Evolutionary conservation across 1,140 invertebrate species (phyloP).

Genomic region (Melipona quadrifasciata): DNA sequence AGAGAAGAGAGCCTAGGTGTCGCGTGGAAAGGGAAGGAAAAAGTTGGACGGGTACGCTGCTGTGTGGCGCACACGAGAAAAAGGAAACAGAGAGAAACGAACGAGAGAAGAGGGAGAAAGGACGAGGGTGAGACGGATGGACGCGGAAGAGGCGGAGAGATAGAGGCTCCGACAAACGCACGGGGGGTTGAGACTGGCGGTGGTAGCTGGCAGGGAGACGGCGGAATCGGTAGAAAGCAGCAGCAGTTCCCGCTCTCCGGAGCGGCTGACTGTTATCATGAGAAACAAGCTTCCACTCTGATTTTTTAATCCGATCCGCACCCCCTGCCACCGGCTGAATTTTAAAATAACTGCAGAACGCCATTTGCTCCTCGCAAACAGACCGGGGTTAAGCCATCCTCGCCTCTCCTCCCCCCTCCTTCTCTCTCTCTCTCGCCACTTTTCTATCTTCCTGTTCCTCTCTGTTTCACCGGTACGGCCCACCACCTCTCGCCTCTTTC

Average conservation of each 20-base stretch:
- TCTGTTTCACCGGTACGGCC: constrained; percentile 24
- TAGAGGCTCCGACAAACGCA: constrained; percentile 42
- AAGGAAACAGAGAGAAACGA: constrained; percentile 45
- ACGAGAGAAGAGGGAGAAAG: constrained; percentile 39
- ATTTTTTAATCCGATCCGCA: constrained; percentile 82
- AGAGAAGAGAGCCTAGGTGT: background rate
- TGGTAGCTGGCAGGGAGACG: constrained; percentile 50
- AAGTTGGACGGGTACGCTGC: constrained; percentile 45
- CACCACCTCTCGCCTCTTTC: constrained; percentile 7
- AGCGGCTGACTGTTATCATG: constrained; percentile 81
- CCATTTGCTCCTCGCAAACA: constrained; percentile 82
- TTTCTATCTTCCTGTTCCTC: constrained; percentile 46
- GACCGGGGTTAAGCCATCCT: constrained; percentile 75
- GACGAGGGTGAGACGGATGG: constrained; percentile 17
- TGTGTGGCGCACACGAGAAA: constrained; percentile 5
- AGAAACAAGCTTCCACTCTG: constrained; percentile 83
- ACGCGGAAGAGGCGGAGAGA: constrained; percentile 58
- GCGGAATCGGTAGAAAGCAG: constrained; percentile 76
- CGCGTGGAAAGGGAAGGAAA: constrained; percentile 46
- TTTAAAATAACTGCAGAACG: constrained; percentile 83
- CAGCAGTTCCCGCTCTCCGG: constrained; percentile 79
- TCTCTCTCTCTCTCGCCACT: constrained; percentile 41
- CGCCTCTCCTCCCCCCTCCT: background rate
- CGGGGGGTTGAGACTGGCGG: background rate
- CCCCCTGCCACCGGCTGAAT: constrained; percentile 75